Evolutionary conservation across 1,140 invertebrate genomes (phyloP), one percentile per base, ranked within the genome.

Genomic region (Cotesia vestalis): DNA sequence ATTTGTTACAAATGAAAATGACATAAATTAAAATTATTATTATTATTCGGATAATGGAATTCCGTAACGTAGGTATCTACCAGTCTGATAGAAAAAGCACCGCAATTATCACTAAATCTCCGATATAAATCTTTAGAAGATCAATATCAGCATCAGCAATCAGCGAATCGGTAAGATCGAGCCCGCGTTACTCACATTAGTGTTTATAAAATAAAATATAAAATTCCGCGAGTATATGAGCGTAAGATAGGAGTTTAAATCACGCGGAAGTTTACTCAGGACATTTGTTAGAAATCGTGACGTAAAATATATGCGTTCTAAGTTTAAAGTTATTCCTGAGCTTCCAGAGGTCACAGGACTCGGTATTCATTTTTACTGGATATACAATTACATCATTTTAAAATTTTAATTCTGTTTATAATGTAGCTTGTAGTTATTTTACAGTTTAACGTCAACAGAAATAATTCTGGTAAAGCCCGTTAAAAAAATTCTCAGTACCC

Each of bases 31-130:
- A 17, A 17, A 17, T 17, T 1, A 17, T 17, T 17, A 17, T 27
- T 27, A 27, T 27, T 27, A n/a, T n/a, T n/a, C 40, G 6, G 40
- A 51, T 66, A 14, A 11, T 51, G 67, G 71, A 73, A 77, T 77
- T 72, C 64, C 14, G 66, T 46, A 14, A 36, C 53, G 11, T 51
- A 38, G 46, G 52, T 20, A 9, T 38, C 11, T 46, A 46, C 40
- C 6, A 46, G 6, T 6, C 40, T 46, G 40, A 46, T 6, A 51
- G 66, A 79, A 79, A 73, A 79, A 79, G 63, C 53, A 40, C 73
- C 55, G 63, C 68, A 68, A 77, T 76, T 74, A 78, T 68, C 69
- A 76, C 71, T 60, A 75, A 72, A 72, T 64, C 66, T 55, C 59
- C 1, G 12, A 46, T 64, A n/a, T 9, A 3, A 61, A 61, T 61